Conservation (phyloP, 2,888 invertebrate species). For the Dinocampus coccinellae region DNA sequence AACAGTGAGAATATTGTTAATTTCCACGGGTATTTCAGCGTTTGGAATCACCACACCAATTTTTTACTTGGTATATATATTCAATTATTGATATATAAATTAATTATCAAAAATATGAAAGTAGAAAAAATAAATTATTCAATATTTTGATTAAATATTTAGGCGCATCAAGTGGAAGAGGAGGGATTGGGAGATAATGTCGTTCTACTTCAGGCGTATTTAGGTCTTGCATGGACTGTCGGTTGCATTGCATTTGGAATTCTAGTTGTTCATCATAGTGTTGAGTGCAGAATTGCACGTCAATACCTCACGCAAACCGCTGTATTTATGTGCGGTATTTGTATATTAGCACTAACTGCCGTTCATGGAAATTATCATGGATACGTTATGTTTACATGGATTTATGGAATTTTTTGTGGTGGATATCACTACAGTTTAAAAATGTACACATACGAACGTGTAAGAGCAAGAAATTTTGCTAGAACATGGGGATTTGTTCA, state of each 20-base stretch:
- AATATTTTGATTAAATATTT: conserved; percentile 13
- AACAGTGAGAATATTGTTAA: conserved; percentile 84
- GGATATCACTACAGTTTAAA: conserved; percentile 90
- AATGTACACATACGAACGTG: conserved; percentile 90
- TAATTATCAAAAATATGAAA: background rate
- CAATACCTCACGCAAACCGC: conserved; percentile 88
- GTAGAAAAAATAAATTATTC: background rate
- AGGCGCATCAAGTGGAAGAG: conserved; percentile 83
- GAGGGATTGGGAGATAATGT: conserved; percentile 79
- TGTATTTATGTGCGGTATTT: conserved; percentile 82
- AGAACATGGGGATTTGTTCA: conserved; percentile 92
- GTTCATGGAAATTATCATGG: conserved; percentile 83
- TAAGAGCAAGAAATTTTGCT: conserved; percentile 87
- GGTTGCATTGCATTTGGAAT: conserved; percentile 87
- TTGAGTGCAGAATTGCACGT: conserved; percentile 86
- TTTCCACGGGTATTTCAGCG: conserved; percentile 84
- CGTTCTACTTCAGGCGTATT: conserved; percentile 79
- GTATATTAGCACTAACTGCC: conserved; percentile 82
- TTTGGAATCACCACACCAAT: conserved; percentile 90
- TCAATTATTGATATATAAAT: background rate
- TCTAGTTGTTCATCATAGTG: conserved; percentile 84
- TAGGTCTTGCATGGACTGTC: conserved; percentile 86
- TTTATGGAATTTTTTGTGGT: conserved; percentile 88
- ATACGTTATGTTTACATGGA: conserved; percentile 85
- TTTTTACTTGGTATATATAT: conserved; percentile 78